These are phyloP conservation scores for Hypomecis atomaria DNA, from an alignment of 2,888 invertebrate species.

Conservation along the genomic window DNA sequence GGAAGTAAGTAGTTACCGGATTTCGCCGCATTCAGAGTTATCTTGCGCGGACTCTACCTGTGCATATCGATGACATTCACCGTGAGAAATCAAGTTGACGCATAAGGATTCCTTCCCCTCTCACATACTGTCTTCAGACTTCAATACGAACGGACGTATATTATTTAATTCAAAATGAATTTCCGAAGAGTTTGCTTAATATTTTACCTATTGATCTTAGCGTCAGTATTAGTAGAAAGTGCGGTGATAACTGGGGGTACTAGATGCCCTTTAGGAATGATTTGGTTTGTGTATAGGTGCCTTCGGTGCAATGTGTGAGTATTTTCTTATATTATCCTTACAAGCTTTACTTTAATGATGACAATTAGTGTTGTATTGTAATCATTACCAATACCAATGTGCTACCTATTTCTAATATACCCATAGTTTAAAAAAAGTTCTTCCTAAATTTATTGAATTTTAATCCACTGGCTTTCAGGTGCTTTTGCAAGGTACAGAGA, in stretches of 20 bases:
- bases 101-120: neutral
- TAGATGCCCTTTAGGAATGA: neutral
- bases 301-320: conserved; percentile 1
- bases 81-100: conserved; percentile 2
- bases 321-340: neutral
- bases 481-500: too few species aligned
- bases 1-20: too few species aligned
- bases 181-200: neutral
- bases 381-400: too few species aligned
- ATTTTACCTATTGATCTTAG: conserved; percentile 1
- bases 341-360: too few species aligned
- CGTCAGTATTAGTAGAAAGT: conserved; percentile 3
- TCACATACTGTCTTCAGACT: conserved; percentile 1
- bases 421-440: too few species aligned
- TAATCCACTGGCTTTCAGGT: too few species aligned
- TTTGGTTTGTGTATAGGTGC: conserved; percentile 5
- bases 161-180: neutral
- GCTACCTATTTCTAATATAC: too few species aligned
- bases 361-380: too few species aligned
- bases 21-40: too few species aligned
- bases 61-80: neutral
- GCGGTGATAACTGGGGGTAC: neutral
- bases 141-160: neutral
- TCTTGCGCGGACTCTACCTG: neutral
- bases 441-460: too few species aligned